Evolutionary conservation across 2,113 vertebrate species (phyloP), one percentile per base, ranked within the genome.

Genomic region (Gopherus evgoodei): DNA sequence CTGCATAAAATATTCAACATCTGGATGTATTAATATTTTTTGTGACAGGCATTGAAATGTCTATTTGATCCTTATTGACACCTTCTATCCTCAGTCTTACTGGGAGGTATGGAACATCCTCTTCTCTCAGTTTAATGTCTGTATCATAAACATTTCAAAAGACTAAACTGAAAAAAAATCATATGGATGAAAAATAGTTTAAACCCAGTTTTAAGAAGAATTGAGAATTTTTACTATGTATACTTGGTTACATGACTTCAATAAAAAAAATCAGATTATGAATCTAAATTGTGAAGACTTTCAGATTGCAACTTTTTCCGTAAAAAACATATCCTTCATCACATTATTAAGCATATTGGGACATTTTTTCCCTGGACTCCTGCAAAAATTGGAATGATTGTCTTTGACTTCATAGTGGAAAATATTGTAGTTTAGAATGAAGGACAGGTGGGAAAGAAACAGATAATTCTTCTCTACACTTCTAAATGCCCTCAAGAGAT

Each of bases 81-180:
- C 14, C 6, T 83, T 93, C 84, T 80, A 11, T 87, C 94, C 54
- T 87, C 53, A 88, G 14, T 78, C 78, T 89, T 87, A 86, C 76
- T 92, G 56, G 69, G 87, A 87, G 35, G 53, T 31, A 82, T 69
- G 35, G n/a, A 83, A n/a, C 72, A 82, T 86, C 6, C 50, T 90
- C 31, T 91, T 82, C 2, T 69, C 31, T 69, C 53, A 86, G 4
- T 88, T 95, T 96, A 53, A n/a, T 84, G 44, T 4, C 81, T 95
- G 35, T 21, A 89, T 65, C 78, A 69, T 93, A 94, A 94, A 38
- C 11, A 88, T 82, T 90, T 3, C 35, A 9, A 87, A 94, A 84
- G n/a, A 78, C 12, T 86, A 90, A 81, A 25, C 84, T 81, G 86
- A 96, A 95, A 94, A 94, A 95, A 95, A 35, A 17, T 69, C 84